Base-by-base conservation (phyloP, 2,113 vertebrate genomes). In the Pelusios castaneus region DNA sequence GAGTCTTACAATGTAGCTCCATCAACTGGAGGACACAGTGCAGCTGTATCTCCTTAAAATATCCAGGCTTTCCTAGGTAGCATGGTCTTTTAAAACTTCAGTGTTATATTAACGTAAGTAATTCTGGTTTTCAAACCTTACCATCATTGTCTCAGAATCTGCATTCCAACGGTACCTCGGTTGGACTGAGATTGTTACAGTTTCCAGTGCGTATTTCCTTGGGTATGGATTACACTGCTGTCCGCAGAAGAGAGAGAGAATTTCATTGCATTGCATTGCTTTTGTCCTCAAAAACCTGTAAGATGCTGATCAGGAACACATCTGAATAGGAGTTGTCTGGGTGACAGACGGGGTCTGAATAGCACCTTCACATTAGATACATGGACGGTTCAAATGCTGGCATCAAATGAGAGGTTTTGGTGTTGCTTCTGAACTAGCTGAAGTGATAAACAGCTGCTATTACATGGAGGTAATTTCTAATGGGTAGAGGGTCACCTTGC, bases 291-390 rank as follows among this genome's bases (percentile, higher is more conserved):
- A 47, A 27, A 73, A 5, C 0, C 0, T 47, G 79, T 29, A 1
- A 58, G 67, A 8, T 88, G 84, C 84, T 82, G 86, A 43, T 25
- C 75, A 43, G 12, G 49, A 25, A 0, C 22, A 21, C 0, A 0
- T 81, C 54, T 16, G n/a, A 52, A 22, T 8, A 79, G 73, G 38
- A 52, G 1, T 2, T 16, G 0, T 5, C 8, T 3, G 52, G 52
- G 3, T 47, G 47, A 45, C 31, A 27, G 47, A 31, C 49, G 22
- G 10, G 41, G 34, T 88, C 80, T 1, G 29, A 34, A 52, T 4
- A 27, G 34, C 0, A 9, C 3, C 8, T 49, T 14, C 10, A 0
- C 0, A 1, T 3, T 3, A 41, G n/a, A 11, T 13, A 45, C 0
- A n/a, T n/a, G n/a, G n/a, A n/a, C n/a, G n/a, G n/a, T n/a, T n/a